Evolutionary conservation across 2,113 vertebrate species (phyloP), one percentile per base, ranked within the genome.

Genomic region (Chaenocephalus aceratus): DNA sequence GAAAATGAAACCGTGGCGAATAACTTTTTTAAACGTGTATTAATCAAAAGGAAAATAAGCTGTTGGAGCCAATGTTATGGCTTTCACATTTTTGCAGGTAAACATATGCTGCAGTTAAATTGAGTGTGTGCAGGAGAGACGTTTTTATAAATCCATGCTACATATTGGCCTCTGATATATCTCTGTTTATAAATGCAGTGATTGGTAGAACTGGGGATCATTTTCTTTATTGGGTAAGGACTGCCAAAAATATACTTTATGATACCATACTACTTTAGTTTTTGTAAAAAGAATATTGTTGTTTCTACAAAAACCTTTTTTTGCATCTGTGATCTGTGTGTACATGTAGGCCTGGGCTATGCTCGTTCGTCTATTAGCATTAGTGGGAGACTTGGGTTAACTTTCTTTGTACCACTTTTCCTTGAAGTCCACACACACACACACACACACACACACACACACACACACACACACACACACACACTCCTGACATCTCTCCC

Each of bases 401-500:
- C 76, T 87, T 84, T 83, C 69, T 91, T 87, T 87, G 71, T 77
- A 58, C 54, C 76, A 48, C 77, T 83, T 86, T 75, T 65, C 67
- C 82, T 88, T 76, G 71, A 89, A 77, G 72, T 84, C 45, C 23
- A 11, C 58, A 61, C 21, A 77, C 70, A 58, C 36, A 78, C 30
- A 74, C 54, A 59, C 45, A 76, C 63, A 16, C 57, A 60, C 48
- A 83, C 64, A 48, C 45, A 65, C 66, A 53, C 68, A 64, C 10
- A 10, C 44, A 57, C 54, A 66, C 41, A 72, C 62, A 49, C 26
- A 76, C 61, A 23, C 10, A 12, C 75, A 46, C 23, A 52, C 52
- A 80, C 67, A 51, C 72, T 78, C 80, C 66, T 84, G 85, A 85
- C 73, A 69, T 78, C 75, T 80, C 88, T 92, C 95, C 92, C 95